These are phyloP conservation scores for Dipodomys merriami DNA, from an alignment of 2,113 vertebrate species.

Conservation along the genomic window DNA sequence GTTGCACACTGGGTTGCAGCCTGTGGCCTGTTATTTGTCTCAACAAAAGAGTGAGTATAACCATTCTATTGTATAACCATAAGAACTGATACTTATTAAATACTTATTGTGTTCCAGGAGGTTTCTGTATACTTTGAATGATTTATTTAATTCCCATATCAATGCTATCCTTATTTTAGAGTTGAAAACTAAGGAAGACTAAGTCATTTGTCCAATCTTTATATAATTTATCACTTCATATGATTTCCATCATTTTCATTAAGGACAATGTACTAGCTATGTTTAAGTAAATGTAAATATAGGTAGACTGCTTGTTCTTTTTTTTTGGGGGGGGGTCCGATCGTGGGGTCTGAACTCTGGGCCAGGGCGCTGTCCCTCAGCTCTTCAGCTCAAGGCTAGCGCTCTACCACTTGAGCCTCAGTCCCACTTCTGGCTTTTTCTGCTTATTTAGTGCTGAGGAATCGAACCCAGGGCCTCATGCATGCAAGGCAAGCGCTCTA, in stretches of 20 bases:
- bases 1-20: constrained; percentile 98
- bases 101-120: background rate
- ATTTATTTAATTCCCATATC: constrained; percentile 51
- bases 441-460: too few species aligned
- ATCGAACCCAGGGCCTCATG: too few species aligned
- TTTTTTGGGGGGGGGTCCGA: too few species aligned
- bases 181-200: background rate
- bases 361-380: too few species aligned
- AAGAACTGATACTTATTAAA: constrained; percentile 25
- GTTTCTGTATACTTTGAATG: background rate
- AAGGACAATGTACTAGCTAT: constrained; percentile 26
- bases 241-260: constrained; percentile 45
- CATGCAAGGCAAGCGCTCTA: too few species aligned
- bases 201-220: constrained; percentile 43
- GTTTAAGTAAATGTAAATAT: constrained; percentile 45
- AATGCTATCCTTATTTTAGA: constrained; percentile 52
- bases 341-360: too few species aligned
- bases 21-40: constrained; percentile 99
- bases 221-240: constrained; percentile 49
- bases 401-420: too few species aligned
- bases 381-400: too few species aligned
- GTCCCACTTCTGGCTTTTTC: too few species aligned
- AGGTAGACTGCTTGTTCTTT: background rate
- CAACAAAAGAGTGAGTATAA: constrained; percentile 96
- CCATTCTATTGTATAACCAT: constrained; percentile 55